Conservation (phyloP, 2,113 vertebrate genomes). For the Ursus arctos region DNA sequence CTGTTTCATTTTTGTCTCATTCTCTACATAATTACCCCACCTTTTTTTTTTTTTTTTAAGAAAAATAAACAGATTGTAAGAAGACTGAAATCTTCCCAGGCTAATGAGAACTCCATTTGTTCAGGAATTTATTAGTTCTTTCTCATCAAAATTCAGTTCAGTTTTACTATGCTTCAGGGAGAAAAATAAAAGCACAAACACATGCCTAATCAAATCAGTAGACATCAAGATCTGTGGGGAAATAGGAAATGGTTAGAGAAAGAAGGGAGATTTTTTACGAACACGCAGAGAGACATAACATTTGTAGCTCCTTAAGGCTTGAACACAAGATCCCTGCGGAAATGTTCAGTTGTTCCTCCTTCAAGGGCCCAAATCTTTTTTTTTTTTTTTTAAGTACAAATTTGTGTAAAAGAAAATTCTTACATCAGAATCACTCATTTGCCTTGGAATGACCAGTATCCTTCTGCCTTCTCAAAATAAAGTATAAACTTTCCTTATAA, state of each 20-base stretch:
- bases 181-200: slow-evolving; percentile 5
- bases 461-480: background rate
- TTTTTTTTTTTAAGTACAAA: slow-evolving; percentile 61
- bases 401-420: slow-evolving; percentile 61
- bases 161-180: background rate
- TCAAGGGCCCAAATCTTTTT: background rate
- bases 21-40: background rate
- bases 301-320: background rate
- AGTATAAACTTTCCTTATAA: background rate
- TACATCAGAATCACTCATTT: slow-evolving; percentile 36
- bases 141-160: slow-evolving; percentile 48
- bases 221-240: background rate
- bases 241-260: background rate
- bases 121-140: slow-evolving; percentile 14
- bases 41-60: background rate
- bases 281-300: background rate
- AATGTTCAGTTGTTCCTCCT: slow-evolving; percentile 56
- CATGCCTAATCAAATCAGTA: background rate
- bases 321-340: slow-evolving; percentile 26
- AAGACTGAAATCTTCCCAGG: background rate
- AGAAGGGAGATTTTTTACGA: background rate
- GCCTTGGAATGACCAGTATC: background rate
- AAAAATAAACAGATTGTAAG: background rate
- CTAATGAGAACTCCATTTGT: background rate
- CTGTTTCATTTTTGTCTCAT: background rate